Conservation (phyloP, 2,888 invertebrate genomes). For the Branchellion lobata region DNA sequence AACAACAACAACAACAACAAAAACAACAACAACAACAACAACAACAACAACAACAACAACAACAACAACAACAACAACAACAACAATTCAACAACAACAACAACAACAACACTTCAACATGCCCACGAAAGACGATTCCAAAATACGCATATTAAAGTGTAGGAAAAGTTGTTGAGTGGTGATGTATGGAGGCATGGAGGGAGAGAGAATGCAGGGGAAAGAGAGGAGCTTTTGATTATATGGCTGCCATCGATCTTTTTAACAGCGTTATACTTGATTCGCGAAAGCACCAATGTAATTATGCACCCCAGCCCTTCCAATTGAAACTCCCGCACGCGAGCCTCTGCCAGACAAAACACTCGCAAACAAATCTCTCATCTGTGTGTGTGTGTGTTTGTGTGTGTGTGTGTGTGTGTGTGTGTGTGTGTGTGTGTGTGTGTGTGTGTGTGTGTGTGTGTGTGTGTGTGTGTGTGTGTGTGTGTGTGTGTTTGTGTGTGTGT, state of each 20-base stretch:
- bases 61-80: no score
- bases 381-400: conserved; percentile 10
- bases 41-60: no score
- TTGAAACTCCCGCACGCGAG: background rate
- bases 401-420: background rate
- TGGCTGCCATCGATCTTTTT: conserved; percentile 2
- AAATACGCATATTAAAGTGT: no score
- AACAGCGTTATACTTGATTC: conserved; percentile 15
- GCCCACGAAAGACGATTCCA: no score
- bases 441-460: no score
- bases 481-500: no score
- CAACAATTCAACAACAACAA: no score
- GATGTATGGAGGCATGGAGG: background rate
- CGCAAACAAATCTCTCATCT: background rate
- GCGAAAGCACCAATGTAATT: background rate
- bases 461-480: background rate
- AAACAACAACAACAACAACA: no score
- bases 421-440: background rate
- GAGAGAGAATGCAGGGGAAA: background rate
- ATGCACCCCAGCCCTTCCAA: background rate
- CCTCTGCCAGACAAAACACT: background rate
- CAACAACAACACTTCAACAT: no score
- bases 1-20: no score
- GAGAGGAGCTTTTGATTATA: background rate
- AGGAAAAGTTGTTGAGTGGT: background rate